phyloP scores from a whole-genome alignment of 2,113 vertebrate genomes.

The Dendropsophus ebraccatus region DNA sequence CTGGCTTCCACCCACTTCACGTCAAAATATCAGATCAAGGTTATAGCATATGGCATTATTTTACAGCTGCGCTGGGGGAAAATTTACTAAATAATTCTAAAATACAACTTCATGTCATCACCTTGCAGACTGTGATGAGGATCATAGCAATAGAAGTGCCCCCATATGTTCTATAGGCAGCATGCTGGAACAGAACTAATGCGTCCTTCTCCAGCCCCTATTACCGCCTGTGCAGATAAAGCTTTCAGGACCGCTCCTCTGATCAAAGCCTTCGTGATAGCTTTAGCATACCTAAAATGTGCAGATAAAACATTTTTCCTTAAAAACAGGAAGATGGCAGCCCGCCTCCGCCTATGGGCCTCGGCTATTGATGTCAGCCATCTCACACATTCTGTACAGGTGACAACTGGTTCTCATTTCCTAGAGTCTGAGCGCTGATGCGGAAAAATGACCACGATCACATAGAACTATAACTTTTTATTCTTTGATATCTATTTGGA shows the following conservation, averaged over 20 bases:
- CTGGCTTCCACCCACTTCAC: background rate
- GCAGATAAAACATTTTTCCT: background rate
- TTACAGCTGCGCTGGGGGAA: background rate
- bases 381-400: background rate
- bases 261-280: background rate
- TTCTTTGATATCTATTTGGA: too few relatives aligned
- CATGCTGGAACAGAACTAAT: background rate
- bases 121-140: background rate
- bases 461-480: background rate
- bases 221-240: background rate
- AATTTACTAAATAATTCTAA: background rate
- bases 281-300: background rate
- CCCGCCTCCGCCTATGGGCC: background rate
- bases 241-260: constrained; percentile 13
- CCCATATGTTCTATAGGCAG: background rate
- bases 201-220: too few relatives aligned
- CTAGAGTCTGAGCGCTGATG: background rate
- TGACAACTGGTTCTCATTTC: background rate
- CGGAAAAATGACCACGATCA: background rate
- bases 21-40: background rate
- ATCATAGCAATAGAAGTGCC: background rate
- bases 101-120: background rate
- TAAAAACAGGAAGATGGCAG: background rate
- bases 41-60: background rate
- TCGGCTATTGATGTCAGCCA: background rate